Evolutionary conservation across 2,113 vertebrate species (phyloP), one percentile per base, ranked within the genome.

Genomic region (Galbula dea): DNA sequence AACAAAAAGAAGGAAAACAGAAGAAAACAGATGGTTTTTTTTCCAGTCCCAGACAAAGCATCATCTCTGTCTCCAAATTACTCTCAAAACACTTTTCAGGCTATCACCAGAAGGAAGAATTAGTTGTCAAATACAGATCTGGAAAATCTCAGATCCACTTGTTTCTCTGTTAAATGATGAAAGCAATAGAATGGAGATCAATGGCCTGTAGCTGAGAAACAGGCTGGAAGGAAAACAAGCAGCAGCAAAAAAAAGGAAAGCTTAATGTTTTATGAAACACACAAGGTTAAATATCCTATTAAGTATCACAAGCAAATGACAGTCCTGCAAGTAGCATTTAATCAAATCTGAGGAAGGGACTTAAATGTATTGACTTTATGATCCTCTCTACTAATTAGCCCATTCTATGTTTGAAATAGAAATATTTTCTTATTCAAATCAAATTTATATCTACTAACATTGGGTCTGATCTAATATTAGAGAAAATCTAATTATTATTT

Each of bases 341-440:
- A 92, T 95, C 52, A 86, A 84, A 89, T 84, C 57, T 68, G 48
- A 90, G 48, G 68, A 88, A 88, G 30, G 30, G 65, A 51, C 65
- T 83, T 52, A 88, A 48, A 90, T 32, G 29, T 65, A 80, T 34
- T 83, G 54, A 69, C 72, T 89, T 85, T 69, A 61, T n/a, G 24
- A 83, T 71, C 58, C 34, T 23, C 46, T 77, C 32, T 90, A 39
- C 37, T 94, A 83, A 77, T 93, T 58, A 77, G 9, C 14, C 79
- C 4, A 1, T 74, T 92, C 55, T 81, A 34, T 29, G 68, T 63
- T 71, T 51, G 37, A 86, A 83, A 65, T 29, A 69, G 41, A 88
- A 92, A 90, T 92, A 51, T 27, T 78, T 95, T 88, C 68, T 51
- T 83, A 83, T 86, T 92, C 92, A 86, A 95, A 86, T 81, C 46